Conservation (phyloP, 2,113 vertebrate species). For the Hepsetus odoe region DNA sequence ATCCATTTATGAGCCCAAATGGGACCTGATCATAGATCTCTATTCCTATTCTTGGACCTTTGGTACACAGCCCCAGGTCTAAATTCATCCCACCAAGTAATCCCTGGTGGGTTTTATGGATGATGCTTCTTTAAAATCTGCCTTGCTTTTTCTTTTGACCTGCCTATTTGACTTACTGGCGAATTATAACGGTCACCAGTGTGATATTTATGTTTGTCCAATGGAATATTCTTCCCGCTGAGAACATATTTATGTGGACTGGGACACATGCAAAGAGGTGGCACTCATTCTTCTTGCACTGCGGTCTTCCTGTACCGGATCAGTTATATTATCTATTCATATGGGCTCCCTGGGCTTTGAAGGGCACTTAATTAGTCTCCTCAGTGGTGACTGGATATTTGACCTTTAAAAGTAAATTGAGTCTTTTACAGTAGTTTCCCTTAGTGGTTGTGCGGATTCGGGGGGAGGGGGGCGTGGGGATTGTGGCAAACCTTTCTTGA, state of each 20-base stretch:
- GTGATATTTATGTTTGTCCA: constrained; percentile 52
- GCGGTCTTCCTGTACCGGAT: constrained; percentile 41
- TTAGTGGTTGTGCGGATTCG: constrained; percentile 44
- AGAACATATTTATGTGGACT: constrained; percentile 45
- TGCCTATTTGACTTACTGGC: background rate
- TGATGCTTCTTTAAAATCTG: constrained; percentile 25
- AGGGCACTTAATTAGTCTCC: constrained; percentile 60
- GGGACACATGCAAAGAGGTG: constrained; percentile 48
- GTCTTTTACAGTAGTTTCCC: constrained; percentile 58
- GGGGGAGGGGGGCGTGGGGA: background rate
- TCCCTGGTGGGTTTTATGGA: background rate
- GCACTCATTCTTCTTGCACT: constrained; percentile 35
- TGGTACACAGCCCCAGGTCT: background rate
- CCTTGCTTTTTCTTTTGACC: constrained; percentile 2
- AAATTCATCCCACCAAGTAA: background rate
- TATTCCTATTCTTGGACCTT: background rate
- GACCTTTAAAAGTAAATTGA: constrained; percentile 64
- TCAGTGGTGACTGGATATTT: constrained; percentile 62
- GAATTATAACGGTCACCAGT: constrained; percentile 16
- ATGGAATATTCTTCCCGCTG: constrained; percentile 41
- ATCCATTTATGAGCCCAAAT: background rate
- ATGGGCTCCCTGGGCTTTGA: constrained; percentile 53
- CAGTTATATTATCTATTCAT: constrained; percentile 57
- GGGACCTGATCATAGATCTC: background rate
- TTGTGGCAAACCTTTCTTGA: constrained; percentile 31